These are phyloP conservation scores for Cheilosia grossa DNA, from an alignment of 2,888 invertebrate species.

Conservation along the genomic window DNA sequence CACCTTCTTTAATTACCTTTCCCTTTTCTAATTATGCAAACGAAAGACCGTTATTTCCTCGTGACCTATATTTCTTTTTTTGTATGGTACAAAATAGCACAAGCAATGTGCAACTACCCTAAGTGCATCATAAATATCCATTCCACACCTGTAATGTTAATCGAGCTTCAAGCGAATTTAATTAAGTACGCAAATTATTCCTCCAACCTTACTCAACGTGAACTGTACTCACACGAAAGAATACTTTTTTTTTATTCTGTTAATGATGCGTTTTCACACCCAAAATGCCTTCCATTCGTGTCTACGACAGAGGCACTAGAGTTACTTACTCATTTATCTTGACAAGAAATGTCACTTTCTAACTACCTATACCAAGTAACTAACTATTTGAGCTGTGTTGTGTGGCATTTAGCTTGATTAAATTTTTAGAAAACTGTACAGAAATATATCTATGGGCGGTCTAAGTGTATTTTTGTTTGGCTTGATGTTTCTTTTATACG, in stretches of 20 bases:
- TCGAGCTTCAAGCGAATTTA: slow-evolving; percentile 52
- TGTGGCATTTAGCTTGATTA: slow-evolving; percentile 57
- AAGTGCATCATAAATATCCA: slow-evolving; percentile 56
- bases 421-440: background rate
- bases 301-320: slow-evolving; percentile 3
- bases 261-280: slow-evolving; percentile 24
- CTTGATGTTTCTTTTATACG: background rate
- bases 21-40: slow-evolving; percentile 1
- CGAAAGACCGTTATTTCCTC: background rate
- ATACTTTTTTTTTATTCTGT: slow-evolving; percentile 1
- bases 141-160: slow-evolving; percentile 44
- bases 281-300: slow-evolving; percentile 8
- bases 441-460: slow-evolving; percentile 17
- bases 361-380: background rate
- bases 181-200: slow-evolving; percentile 47
- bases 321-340: slow-evolving; percentile 19
- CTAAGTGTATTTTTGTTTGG: slow-evolving; percentile 13
- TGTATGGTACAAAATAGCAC: background rate
- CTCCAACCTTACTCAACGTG: slow-evolving; percentile 15
- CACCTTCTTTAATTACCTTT: background rate
- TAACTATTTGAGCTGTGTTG: slow-evolving; percentile 4
- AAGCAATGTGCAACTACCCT: slow-evolving; percentile 34
- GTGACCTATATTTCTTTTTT: background rate
- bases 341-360: slow-evolving; percentile 28
- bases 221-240: slow-evolving; percentile 3